Base-by-base conservation (phyloP, 2,113 vertebrate genomes). In the Barnardius zonarius region DNA sequence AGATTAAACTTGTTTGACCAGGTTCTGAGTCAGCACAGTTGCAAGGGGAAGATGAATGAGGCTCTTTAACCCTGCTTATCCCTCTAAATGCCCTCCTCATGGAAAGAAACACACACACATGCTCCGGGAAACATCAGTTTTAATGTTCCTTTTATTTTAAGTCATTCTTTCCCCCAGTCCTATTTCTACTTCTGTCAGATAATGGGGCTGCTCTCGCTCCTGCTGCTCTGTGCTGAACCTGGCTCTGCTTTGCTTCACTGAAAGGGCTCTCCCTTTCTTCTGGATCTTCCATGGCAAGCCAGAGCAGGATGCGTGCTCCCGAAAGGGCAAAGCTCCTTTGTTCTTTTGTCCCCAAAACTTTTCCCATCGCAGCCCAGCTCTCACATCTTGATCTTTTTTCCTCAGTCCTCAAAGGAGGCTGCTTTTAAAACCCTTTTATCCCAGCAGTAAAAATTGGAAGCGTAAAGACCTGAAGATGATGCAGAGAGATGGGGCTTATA, bases 1-100 rank as follows among this genome's bases (percentile, higher is more conserved):
- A 96, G 90, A 96, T 97, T 95, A 97, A 96, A 95, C 73, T 93
- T 97, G 82, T 93, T 95, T 97, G 91, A 97, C 88, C 82, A 97
- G 76, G 92, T 96, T 97, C 85, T 94, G 93, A 97, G 91, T 96
- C 95, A 96, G 95, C 89, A 96, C 87, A 96, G 83, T 95, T 96
- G 92, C 93, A 96, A 96, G 75, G 49, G 78, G 91, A 97, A 97
- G 88, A 97, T 94, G 96, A 96, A 97, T 97, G 75, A 64, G 67
- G 78, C 75, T 96, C 83, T 97, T 97, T 97, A 95, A 97, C 83
- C 77, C 92, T 93, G 92, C 87, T 97, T 90, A 62, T 96, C 88
- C 94, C 90, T 66, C 52, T 79, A 87, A 95, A 92, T 68, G 89
- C 94, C 80, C 88, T 96, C 52, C 91, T 94, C 74, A 35, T 94